Evolutionary conservation across 2,888 invertebrate species (phyloP), one percentile per base, ranked within the genome.

Genomic region (Lochmaea capreae): DNA sequence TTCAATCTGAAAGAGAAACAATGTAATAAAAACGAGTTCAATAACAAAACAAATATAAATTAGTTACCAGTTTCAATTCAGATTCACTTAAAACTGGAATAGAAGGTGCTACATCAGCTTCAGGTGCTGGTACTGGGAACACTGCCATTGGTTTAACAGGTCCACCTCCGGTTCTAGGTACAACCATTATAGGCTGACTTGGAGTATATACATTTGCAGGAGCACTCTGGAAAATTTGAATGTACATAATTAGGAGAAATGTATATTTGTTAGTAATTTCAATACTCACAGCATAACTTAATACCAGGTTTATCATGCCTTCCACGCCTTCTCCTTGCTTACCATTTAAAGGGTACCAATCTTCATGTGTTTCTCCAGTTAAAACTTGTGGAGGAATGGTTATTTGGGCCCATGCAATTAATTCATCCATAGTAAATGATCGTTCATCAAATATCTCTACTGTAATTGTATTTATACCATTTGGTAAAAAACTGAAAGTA

Each of bases 361-460:
- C 97, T 87, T 99, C 98, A 80, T 94, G 93, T 0, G 97, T 97
- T 85, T 97, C 95, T 12, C 97, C 97, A 84, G 93, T 89, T 78
- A 97, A 89, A 14, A 97, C 95, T 71, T 93, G 91, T 67, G 91
- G 91, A 1, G 98, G 97, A 81, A 99, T 95, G 71, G 92, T 91
- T 83, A 97, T 93, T 86, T 96, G 95, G 0, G 95, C 92, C 97
- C 97, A 98, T 0, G 98, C 99, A 80, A 99, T 93, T 75, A 97
- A 89, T 87, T 98, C 98, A 87, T 99, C 98, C 91, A 95, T 94
- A 22, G 97, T 96, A 87, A 99, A 97, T 16, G 97, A 96, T 86
- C 97, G 94, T 89, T 98, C 99, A 88, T 99, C 99, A 87, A 95
- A 99, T 79, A 99, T 94, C 90, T 99, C 98, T 81, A 99, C 85